Conservation (phyloP, 2,888 invertebrate genomes). For the Ceriagrion tenellum region DNA sequence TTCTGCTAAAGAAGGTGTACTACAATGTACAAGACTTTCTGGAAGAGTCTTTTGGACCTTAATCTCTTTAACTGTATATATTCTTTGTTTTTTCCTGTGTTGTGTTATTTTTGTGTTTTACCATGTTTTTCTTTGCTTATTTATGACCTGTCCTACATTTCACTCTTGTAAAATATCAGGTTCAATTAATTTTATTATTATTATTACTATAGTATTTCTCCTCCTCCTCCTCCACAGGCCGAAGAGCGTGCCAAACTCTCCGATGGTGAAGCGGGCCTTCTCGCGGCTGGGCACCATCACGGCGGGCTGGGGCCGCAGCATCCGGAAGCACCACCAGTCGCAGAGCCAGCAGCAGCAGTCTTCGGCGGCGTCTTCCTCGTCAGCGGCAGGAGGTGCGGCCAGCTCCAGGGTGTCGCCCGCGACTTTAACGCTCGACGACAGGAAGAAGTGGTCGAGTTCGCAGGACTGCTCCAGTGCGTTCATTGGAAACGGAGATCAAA, state of each 20-base stretch:
- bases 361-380: slow-evolving; percentile 72
- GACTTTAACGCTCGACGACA: slow-evolving; percentile 85
- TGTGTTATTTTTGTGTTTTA: too few relatives aligned
- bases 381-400: slow-evolving; percentile 68
- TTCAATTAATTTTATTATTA: too few relatives aligned
- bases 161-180: too few relatives aligned
- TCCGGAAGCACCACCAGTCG: slow-evolving; percentile 86
- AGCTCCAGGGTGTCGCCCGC: slow-evolving; percentile 41
- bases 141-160: too few relatives aligned
- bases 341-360: slow-evolving; percentile 70
- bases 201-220: too few relatives aligned
- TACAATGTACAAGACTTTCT: too few relatives aligned
- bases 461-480: slow-evolving; percentile 94
- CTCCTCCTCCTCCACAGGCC: slow-evolving; percentile 81
- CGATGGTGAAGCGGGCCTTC: slow-evolving; percentile 95
- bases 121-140: too few relatives aligned
- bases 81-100: too few relatives aligned
- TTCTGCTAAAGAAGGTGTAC: too few relatives aligned
- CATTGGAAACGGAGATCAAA: slow-evolving; percentile 10
- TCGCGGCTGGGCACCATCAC: slow-evolving; percentile 94
- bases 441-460: slow-evolving; percentile 92
- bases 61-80: too few relatives aligned
- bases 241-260: slow-evolving; percentile 95
- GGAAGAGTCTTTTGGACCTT: too few relatives aligned
- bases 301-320: slow-evolving; percentile 93